Evolutionary conservation across 2,797 vertebrate species (phyloP).

Genomic region (Danio tinwini): DNA sequence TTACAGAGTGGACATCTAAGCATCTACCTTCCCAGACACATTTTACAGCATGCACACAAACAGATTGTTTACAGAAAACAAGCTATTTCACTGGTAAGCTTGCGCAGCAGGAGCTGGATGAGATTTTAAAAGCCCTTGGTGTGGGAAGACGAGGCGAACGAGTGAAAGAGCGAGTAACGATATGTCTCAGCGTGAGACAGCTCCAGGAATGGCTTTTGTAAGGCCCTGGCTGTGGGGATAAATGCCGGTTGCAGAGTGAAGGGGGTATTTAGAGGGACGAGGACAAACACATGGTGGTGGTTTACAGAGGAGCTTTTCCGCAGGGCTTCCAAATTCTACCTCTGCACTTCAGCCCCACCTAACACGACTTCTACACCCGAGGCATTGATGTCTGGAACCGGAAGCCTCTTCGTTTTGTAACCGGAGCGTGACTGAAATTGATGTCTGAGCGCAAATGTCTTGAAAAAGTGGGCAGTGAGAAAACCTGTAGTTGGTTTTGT

Average conservation of each 20-base stretch:
- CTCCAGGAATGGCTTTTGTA: slow-evolving; percentile 63
- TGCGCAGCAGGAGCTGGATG: slow-evolving; percentile 68
- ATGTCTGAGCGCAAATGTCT: too few relatives aligned
- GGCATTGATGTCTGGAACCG: background rate
- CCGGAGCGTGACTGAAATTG: background rate
- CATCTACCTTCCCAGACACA: too few relatives aligned
- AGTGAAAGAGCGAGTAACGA: slow-evolving; percentile 31
- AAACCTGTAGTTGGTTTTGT: too few relatives aligned
- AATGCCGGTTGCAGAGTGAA: slow-evolving; percentile 80
- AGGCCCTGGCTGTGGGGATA: slow-evolving; percentile 70
- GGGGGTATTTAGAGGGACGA: slow-evolving; percentile 82
- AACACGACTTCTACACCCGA: slow-evolving; percentile 50
- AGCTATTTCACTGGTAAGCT: slow-evolving; percentile 1
- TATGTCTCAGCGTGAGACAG: slow-evolving; percentile 53
- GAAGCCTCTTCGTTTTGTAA: slow-evolving; percentile 11
- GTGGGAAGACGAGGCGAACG: slow-evolving; percentile 50
- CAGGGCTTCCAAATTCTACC: slow-evolving; percentile 67
- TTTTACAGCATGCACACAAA: slow-evolving; percentile 15
- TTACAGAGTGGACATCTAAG: slow-evolving; percentile 6
- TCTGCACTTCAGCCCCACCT: slow-evolving; percentile 60
- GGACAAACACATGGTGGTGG: slow-evolving; percentile 82
- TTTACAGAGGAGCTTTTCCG: slow-evolving; percentile 76
- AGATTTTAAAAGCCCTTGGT: slow-evolving; percentile 72
- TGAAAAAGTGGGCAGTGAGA: too few relatives aligned
- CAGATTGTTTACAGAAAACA: slow-evolving; percentile 50